Base-by-base conservation (phyloP, 2,113 vertebrate genomes). In the Tringa solitaria region DNA sequence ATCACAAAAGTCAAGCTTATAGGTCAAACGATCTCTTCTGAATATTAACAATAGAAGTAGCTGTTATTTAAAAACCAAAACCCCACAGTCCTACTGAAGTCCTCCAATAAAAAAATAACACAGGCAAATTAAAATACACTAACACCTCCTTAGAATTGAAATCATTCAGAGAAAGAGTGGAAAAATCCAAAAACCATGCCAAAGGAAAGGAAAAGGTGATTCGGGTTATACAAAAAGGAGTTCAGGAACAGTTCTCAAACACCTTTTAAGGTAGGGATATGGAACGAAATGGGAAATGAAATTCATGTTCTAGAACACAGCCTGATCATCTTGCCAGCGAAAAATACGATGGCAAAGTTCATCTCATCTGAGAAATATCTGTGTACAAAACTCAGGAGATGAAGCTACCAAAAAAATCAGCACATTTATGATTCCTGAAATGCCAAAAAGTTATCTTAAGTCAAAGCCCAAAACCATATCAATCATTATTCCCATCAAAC, bases 1-100 rank as follows among this genome's bases (percentile, higher is more conserved):
- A 70, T 86, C 76, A 77, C 51, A 51, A 12, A 88, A 90, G 72
- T 88, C 83, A 90, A 67, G 64, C 46, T 88, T 63, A 83, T 35
- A 93, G 95, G 72, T 96, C 85, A 94, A 93, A 81, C 21, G 60
- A 68, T 64, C 72, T 74, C 84, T 68, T 68, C 88, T 84, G 95
- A 83, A 78, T 78, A 94, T 70, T 85, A 94, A 86, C 50, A 93
- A 85, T 32, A 90, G 64, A 86, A 93, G 33, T 51, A 64, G 79
- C 35, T 90, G 72, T 83, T 92, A 94, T 80, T 93, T 67, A 67
- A 86, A 93, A 93, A 70, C 4, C 5, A 91, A 80, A 88, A 87
- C 61, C 9, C 2, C 81, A 73, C 41, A 86, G 43, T 8, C 33
- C 13, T 30, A 35, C 4, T 75, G 39, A 84, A 77, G 30, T 63